phyloP scores from a whole-genome alignment of 2,113 vertebrate genomes.

The Oncorhynchus mykiss region DNA sequence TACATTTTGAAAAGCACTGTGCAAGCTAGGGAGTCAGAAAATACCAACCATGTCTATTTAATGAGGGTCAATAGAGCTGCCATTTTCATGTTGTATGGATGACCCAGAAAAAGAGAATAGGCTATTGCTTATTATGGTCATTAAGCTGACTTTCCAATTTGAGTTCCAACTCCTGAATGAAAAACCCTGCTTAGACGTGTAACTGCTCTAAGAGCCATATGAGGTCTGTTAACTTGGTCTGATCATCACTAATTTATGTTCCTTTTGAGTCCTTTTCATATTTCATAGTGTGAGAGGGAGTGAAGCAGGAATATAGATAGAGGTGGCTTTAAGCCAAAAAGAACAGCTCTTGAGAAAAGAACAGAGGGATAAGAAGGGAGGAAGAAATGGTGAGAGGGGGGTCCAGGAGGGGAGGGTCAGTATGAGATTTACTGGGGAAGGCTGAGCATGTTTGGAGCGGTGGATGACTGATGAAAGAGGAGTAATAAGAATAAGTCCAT shows the following conservation, averaged over 20 bases:
- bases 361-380: background rate
- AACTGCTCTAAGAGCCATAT: background rate
- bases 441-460: background rate
- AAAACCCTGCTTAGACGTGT: background rate
- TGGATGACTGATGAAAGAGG: background rate
- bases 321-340: background rate
- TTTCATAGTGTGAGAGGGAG: constrained; percentile 15
- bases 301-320: constrained; percentile 10
- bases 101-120: constrained; percentile 3
- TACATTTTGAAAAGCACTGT: background rate
- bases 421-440: background rate
- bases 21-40: constrained; percentile 3
- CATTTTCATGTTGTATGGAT: constrained; percentile 1
- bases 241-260: constrained; percentile 22
- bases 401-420: background rate
- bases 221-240: constrained; percentile 11
- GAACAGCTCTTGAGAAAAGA: background rate
- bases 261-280: constrained; percentile 18
- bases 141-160: constrained; percentile 24
- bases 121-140: constrained; percentile 10
- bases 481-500: background rate
- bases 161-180: background rate
- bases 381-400: background rate
- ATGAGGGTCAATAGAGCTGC: background rate
- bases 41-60: background rate